Evolutionary conservation across 2,797 vertebrate genomes (phyloP).

Genomic region (Anabacerthia variegaticeps): DNA sequence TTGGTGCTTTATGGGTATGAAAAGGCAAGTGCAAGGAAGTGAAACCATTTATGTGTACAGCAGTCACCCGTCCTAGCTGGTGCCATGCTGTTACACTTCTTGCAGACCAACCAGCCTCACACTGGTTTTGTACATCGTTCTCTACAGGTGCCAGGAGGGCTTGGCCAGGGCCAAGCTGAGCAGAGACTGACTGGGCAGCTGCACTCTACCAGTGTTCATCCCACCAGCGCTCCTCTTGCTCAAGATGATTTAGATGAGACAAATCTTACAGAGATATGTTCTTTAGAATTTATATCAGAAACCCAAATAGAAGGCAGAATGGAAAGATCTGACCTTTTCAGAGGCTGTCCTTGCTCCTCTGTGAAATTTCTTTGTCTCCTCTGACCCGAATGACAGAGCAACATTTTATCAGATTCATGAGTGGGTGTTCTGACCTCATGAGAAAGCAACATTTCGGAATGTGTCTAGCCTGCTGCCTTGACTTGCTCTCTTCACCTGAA

Average conservation of each 20-base stretch:
- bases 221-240: not conserved
- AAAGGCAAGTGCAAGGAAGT: not conserved
- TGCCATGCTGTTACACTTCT: not conserved
- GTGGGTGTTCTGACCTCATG: not conserved
- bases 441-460: not conserved
- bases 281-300: not conserved
- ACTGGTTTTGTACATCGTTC: not conserved
- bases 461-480: not conserved
- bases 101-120: not conserved
- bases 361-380: not conserved
- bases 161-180: not conserved
- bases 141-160: not conserved
- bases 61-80: not conserved
- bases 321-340: not conserved
- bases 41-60: not conserved
- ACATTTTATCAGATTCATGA: not conserved
- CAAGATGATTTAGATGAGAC: not conserved
- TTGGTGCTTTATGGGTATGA: not conserved
- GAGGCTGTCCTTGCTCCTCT: not conserved
- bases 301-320: not conserved
- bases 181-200: not conserved
- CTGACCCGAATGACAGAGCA: not conserved
- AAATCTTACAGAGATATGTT: rapidly evolving
- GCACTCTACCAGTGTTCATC: not conserved
- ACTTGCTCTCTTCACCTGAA: not conserved